Percentiles rank a stretch among this genome's conserved stretches.
Evolutionary conservation across 1,140 invertebrate species (phyloP).

Genomic region (Lineus longissimus): DNA sequence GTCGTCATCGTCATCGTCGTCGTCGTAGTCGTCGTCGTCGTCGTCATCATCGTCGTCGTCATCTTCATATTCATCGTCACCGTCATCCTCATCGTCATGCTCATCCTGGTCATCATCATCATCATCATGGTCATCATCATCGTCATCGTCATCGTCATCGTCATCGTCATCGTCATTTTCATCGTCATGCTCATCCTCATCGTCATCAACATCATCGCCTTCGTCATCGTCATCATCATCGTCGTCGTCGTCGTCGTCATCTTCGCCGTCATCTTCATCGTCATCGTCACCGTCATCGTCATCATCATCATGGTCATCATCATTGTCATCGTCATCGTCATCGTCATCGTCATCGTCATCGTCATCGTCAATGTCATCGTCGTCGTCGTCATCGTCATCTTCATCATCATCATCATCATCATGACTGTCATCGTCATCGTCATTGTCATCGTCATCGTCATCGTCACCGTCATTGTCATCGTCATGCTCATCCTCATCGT

Average conservation of each 20-base stretch:
- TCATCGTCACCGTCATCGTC: too few species aligned
- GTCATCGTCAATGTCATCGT: conserved; percentile 11
- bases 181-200: background rate
- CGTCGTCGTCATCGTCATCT: too few species aligned
- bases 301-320: too few species aligned
- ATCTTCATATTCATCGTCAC: too few species aligned
- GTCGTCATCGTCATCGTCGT: background rate
- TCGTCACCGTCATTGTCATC: background rate
- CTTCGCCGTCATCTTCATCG: background rate
- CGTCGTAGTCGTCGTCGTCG: too few species aligned
- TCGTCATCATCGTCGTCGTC: too few species aligned
- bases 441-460: background rate
- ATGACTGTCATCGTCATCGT: background rate
- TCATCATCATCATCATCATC: background rate
- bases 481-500: too few species aligned
- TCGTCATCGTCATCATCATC: conserved; percentile 12
- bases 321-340: background rate
- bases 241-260: background rate
- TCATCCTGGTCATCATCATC: too few species aligned
- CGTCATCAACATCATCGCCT: conserved; percentile 6
- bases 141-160: conserved; percentile 9
- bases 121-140: background rate
- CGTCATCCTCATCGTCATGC: background rate
- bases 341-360: conserved; percentile 2
- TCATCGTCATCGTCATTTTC: background rate